Evolutionary conservation across 2,113 vertebrate genomes (phyloP).

Genomic region (Pipa parva): DNA sequence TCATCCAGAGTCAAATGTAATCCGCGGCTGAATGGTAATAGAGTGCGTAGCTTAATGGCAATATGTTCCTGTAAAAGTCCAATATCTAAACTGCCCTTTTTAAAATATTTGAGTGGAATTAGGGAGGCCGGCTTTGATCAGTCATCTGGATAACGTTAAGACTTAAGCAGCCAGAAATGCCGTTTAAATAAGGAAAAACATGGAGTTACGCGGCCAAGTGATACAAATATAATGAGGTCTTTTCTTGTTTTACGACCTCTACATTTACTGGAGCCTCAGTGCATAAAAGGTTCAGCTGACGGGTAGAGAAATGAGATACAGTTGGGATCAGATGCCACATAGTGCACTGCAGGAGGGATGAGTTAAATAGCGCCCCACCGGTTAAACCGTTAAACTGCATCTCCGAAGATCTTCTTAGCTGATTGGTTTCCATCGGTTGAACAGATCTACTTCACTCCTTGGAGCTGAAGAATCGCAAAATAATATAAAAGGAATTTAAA

Average conservation of each 20-base stretch:
- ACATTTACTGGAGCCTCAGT: background rate
- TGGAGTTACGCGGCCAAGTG: slow-evolving; percentile 54
- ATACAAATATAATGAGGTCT: slow-evolving; percentile 52
- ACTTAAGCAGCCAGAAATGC: slow-evolving; percentile 57
- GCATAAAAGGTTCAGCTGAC: background rate
- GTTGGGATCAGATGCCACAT: background rate
- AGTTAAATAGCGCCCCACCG: no score
- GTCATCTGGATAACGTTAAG: slow-evolving; percentile 69
- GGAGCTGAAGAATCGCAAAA: no score
- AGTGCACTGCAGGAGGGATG: no score
- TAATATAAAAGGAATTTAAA: no score
- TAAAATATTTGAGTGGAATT: slow-evolving; percentile 68
- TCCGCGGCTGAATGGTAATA: slow-evolving; percentile 62
- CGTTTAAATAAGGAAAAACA: slow-evolving; percentile 62
- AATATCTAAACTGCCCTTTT: slow-evolving; percentile 63
- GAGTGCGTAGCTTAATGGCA: slow-evolving; percentile 60
- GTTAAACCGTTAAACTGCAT: no score
- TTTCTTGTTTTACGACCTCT: slow-evolving; percentile 18
- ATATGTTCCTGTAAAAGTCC: slow-evolving; percentile 62
- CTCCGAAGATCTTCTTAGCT: no score
- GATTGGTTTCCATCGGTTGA: no score
- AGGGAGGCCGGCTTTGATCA: slow-evolving; percentile 62
- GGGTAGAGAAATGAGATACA: background rate
- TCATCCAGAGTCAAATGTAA: slow-evolving; percentile 57
- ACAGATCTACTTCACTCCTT: no score